Base-by-base conservation (phyloP, 2,113 vertebrate genomes). In the Corvus hawaiiensis region DNA sequence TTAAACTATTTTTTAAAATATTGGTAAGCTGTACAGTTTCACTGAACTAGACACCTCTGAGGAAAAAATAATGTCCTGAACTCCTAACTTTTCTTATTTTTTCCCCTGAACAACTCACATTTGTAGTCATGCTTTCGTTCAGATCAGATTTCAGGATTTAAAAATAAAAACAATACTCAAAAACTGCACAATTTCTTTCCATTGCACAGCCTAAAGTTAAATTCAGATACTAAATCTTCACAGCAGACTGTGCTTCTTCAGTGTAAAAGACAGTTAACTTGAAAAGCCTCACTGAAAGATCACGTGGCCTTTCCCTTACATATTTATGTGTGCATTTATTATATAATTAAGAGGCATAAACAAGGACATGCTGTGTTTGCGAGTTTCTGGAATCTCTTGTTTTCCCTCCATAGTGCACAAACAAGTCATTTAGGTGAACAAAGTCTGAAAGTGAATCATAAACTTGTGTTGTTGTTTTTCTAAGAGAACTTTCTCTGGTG, bases 361-460 rank as follows among this genome's bases (percentile, higher is more conserved):
- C 91, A 88, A 84, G 90, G 80, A 95, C 72, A 51, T 90, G 96
- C 94, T 96, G 92, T 55, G 86, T 95, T 35, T 84, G 87, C 46
- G 7, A 79, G 73, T 93, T 96, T 92, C 48, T 79, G 87, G 82
- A 96, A 86, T 83, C 88, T 94, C 94, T 94, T 96, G 93, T 94
- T 97, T 96, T 94, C 81, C 59, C 82, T 92, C 89, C 86, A 52
- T 58, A 92, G 89, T 43, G n/a, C 95, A 91, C 95, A 98, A 98
- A 97, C 96, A 98, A 97, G 94, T 91, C n/a, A 77, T 96, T 91
- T 94, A 92, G 83, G 64, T 6, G 97, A 95, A 97, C 97, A 98
- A 98, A 98, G 97, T 98, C 97, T 97, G 96, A 97, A 95, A 96
- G 97, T 97, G 96, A 98, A 97, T 97, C 97, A 98, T 98, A 96